Evolutionary conservation across 2,797 vertebrate species (phyloP).

Genomic region (Chrysolophus pictus): DNA sequence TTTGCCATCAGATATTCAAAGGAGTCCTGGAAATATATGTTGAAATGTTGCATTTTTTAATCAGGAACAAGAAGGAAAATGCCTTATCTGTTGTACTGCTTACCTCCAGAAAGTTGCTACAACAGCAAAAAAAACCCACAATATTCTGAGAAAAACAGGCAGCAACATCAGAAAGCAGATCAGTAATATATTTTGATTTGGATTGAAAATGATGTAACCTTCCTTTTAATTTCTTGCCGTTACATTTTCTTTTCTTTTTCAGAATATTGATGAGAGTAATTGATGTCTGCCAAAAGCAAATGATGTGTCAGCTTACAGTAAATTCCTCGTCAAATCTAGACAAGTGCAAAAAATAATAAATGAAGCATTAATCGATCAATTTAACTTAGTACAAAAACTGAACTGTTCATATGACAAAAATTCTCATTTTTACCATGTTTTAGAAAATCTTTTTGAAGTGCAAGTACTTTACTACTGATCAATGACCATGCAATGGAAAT

Average conservation of each 20-base stretch:
- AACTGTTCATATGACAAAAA: constrained; percentile 23
- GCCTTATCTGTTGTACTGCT: neutral
- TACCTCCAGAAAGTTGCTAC: neutral
- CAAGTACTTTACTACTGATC: neutral
- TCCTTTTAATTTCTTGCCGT: neutral
- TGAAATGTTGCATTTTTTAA: neutral
- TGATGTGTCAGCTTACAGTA: neutral
- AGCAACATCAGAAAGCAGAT: constrained; percentile 31
- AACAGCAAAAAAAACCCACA: neutral
- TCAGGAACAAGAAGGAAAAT: neutral
- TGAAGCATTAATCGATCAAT: constrained; percentile 27
- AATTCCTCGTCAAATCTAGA: neutral
- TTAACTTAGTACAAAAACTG: neutral
- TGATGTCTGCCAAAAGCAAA: constrained; percentile 12
- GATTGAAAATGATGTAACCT: constrained; percentile 3
- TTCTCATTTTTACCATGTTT: neutral
- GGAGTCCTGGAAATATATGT: neutral
- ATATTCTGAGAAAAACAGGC: neutral
- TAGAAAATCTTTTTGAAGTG: neutral
- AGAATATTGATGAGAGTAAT: neutral
- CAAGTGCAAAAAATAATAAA: constrained; percentile 13
- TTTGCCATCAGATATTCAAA: neutral
- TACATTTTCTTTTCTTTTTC: constrained; percentile 28
- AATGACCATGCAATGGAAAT: neutral
- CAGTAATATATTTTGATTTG: constrained; percentile 42